Evolutionary conservation across 1,140 invertebrate genomes (phyloP), one percentile per base, ranked within the genome.

Genomic region (Trichogramma pretiosum): DNA sequence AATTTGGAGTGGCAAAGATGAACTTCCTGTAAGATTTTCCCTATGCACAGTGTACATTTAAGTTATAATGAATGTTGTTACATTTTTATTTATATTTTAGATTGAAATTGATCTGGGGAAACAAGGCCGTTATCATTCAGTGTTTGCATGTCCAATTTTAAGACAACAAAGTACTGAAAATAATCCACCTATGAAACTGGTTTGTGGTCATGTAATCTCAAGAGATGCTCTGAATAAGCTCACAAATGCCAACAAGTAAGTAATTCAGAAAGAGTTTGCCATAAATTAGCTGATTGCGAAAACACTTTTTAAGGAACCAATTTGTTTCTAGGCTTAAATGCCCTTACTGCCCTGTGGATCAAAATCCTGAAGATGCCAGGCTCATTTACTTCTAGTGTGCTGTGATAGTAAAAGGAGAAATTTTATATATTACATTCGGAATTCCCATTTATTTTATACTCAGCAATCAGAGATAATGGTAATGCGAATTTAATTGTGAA

Each of bases 121-220:
- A 52, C 87, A 91, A 38, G 84, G 83, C 55, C 82, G 89, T 55
- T 98, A 93, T 67, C 96, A 99, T 73, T 98, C 93, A 21, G 88
- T 97, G 54, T 99, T 99, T 73, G 94, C 95, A 10, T 99, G 96
- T 72, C 96, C 96, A 13, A 99, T 99, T 60, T 75, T 99, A 37
- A 80, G 93, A 30, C 93, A 97, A 70, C 95, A 98, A 70, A 93
- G 89, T 37, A 92, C 91, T 10, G 93, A 98, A 56, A 80, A 80
- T 51, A 99, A 99, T 78, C 96, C 96, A 45, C 96, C 96, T 13
- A 95, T 98, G 86, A 79, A 91, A 55, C 74, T 99, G 26, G 82
- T 90, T 0, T 99, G 96, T 73, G 96, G 96, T 18, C 95, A 99
- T 75, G 95, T 98, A 33, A 98, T 99, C 54, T 97, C 94, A 2